Conservation (phyloP, 2,888 invertebrate genomes). For the Heliconius erato region DNA sequence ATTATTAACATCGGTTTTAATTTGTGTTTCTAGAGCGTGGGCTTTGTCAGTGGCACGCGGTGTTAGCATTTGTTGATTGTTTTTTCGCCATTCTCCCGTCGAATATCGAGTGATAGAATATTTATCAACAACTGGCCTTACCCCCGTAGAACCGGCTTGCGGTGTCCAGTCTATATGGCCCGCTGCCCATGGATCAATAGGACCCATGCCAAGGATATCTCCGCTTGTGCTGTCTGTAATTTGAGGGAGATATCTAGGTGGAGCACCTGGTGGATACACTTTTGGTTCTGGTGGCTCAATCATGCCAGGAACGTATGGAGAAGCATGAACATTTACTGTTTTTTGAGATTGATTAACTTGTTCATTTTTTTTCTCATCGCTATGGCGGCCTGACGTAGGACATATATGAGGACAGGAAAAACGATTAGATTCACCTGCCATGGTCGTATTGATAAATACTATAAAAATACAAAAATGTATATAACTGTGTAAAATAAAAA, state of each 20-base stretch:
- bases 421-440: slow-evolving; percentile 56
- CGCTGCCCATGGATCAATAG: slow-evolving; percentile 90
- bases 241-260: slow-evolving; percentile 77
- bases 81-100: slow-evolving; percentile 90
- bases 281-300: slow-evolving; percentile 69
- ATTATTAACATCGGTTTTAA: slow-evolving; percentile 73
- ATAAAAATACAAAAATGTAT: neutral
- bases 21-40: slow-evolving; percentile 61
- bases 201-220: slow-evolving; percentile 76
- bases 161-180: slow-evolving; percentile 92
- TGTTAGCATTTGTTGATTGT: slow-evolving; percentile 83
- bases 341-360: slow-evolving; percentile 56
- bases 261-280: slow-evolving; percentile 69
- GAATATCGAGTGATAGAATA: slow-evolving; percentile 91
- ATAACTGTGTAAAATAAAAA: slow-evolving; percentile 25
- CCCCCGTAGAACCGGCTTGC: slow-evolving; percentile 89
- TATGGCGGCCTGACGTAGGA: slow-evolving; percentile 54
- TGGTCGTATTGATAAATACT: slow-evolving; percentile 54
- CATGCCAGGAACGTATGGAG: slow-evolving; percentile 71
- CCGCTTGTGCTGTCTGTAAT: slow-evolving; percentile 77
- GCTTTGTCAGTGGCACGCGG: slow-evolving; percentile 72
- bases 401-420: slow-evolving; percentile 73
- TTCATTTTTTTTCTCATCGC: slow-evolving; percentile 49
- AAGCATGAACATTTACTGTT: slow-evolving; percentile 55
- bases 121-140: slow-evolving; percentile 91